Evolutionary conservation across 2,113 vertebrate species (phyloP), one percentile per base, ranked within the genome.

Genomic region (Anarhynchus alexandrinus): DNA sequence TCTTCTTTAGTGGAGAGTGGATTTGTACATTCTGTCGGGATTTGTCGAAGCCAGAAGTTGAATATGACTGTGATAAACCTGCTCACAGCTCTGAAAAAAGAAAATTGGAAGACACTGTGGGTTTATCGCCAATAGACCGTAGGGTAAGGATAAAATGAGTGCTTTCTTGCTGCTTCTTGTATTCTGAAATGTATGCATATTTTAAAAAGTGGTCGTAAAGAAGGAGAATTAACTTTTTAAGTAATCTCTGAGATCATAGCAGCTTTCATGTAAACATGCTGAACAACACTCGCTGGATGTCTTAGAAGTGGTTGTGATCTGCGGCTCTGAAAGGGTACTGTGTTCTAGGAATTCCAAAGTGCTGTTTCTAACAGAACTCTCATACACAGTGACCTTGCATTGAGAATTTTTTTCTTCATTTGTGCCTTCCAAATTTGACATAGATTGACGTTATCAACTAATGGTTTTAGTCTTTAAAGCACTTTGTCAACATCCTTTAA

Each of bases 21-120:
- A 98, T 99, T 81, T 99, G 98, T 93, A 98, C 98, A 3, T 98
- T 98, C 94, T 98, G 98, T 82, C 97, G 98, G 82, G 98, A 98
- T 92, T 95, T 98, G 38, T 98, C 97, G 79, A 98, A 98, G 90
- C 98, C 98, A 51, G 98, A 98, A 97, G 98, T 98, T 82, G 98
- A 98, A 57, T 99, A 99, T 91, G 98, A 99, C 90, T 98, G 98
- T 88, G 98, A 98, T 95, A 97, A 96, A 89, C 97, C 97, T 3
- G 76, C 86, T 93, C 97, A 97, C 32, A 80, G 45, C 61, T 94
- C 97, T 81, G 98, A 98, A 73, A 98, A 98, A 94, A 97, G 90
- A 91, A 98, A 98, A 96, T 40, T 72, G 5, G 98, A 98, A 88
- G 96, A 96, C 26, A 54, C 93, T 15, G 5, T 43, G 36, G 97